Base-by-base conservation (phyloP, 1,140 invertebrate genomes). In the Neodiprion pinetum region DNA sequence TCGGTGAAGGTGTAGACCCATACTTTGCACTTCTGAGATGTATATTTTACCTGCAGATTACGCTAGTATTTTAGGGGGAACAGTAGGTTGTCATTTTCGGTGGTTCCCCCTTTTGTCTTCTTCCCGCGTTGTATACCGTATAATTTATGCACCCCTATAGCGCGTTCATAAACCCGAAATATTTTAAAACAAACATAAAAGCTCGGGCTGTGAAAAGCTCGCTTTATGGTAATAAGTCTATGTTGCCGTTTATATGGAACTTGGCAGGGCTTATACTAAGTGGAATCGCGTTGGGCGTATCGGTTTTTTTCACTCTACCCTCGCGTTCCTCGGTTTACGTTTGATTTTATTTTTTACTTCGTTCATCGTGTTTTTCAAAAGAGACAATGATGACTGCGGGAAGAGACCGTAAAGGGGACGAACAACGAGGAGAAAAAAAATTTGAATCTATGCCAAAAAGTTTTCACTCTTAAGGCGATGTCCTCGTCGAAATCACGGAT, bases 61-160 rank as follows among this genome's bases (percentile, higher is more conserved):
- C 53, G 53, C 11, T 61, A 14, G 53, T 61, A 61, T 61, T 61
- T 61, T 61, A 61, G 7, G 53, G 53, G 11, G n/a, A 61, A 61
- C 53, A 61, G 53, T 61, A 61, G 53, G 53, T 61, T 61, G 53
- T 61, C 53, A 61, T 61, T 61, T 61, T 61, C 53, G 11, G 53
- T 9, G 53, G 53, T 61, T 61, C 53, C 53, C 53, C 53, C 53
- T 61, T 40, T 61, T 61, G 53, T 61, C 53, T 61, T 61, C 53
- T 17, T 61, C 53, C 11, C 11, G 53, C 53, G 78, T 78, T 75
- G 78, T 83, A 79, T 75, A 74, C 74, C 28, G 68, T 75, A 78
- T 85, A 86, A 86, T 86, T 85, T 86, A 85, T 86, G 84, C 84
- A 86, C 84, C 84, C 84, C 78, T 80, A 74, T 77, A 78, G 78